A percentile compares a stretch with the other conserved stretches of the same genome.
Conservation (phyloP, 2,113 vertebrate species). For the Scytalopus superciliaris region DNA sequence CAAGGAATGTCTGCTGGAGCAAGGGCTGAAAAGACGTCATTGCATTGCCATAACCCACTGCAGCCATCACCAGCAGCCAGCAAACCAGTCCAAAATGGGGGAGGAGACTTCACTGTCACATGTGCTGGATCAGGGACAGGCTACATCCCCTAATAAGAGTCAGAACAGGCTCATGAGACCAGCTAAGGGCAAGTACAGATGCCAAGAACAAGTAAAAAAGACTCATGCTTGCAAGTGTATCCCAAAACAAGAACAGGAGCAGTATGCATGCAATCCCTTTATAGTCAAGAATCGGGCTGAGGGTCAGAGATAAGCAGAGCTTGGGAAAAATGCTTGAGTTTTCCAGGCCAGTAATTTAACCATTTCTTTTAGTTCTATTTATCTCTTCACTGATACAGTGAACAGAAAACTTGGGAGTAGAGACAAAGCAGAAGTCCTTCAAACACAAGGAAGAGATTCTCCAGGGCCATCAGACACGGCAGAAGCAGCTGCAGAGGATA, state of each 20-base stretch:
- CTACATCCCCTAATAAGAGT: background rate
- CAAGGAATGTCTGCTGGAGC: background rate
- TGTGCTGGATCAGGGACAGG: background rate
- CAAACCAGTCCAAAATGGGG: background rate
- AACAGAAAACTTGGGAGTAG: background rate
- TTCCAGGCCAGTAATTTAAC: background rate
- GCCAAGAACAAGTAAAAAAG: background rate
- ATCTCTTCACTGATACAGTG: background rate
- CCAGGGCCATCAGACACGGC: background rate
- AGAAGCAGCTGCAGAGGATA: background rate
- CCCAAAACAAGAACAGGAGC: background rate
- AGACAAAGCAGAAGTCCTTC: background rate
- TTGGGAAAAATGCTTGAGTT: background rate
- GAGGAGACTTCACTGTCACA: background rate
- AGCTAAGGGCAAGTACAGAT: background rate
- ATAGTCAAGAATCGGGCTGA: background rate
- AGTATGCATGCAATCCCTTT: background rate
- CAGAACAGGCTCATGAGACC: background rate
- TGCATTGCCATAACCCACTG: background rate
- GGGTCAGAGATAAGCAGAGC: slow-evolving; percentile 10
- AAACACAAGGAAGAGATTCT: background rate
- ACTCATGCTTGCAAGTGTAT: background rate
- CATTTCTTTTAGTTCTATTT: background rate
- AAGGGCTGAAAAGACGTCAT: background rate
- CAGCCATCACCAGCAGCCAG: background rate